Conservation (phyloP, 2,113 vertebrate species). For the Hippolais icterina region DNA sequence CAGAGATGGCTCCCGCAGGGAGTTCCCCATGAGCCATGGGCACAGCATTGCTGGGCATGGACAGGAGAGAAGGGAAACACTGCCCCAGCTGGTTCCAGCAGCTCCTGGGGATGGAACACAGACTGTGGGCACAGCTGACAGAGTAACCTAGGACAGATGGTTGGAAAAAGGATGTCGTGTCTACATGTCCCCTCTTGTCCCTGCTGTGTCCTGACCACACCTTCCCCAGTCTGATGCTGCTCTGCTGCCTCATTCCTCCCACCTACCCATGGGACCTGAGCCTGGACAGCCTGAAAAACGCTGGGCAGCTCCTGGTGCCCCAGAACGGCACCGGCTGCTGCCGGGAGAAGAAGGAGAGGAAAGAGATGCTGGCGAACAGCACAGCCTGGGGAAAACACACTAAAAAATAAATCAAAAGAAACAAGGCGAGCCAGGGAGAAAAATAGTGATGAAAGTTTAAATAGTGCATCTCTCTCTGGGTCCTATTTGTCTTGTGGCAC, state of each 20-base stretch:
- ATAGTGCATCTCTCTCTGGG: background rate
- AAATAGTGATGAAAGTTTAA: slow-evolving; percentile 65
- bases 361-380: background rate
- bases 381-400: slow-evolving; percentile 20
- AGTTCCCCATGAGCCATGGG: too few species aligned
- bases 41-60: too few species aligned
- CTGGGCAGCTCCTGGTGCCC: background rate
- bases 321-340: accelerated
- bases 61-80: too few species aligned
- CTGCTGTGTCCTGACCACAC: background rate
- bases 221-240: background rate
- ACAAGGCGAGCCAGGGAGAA: slow-evolving; percentile 44
- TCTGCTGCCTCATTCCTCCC: background rate
- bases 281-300: background rate
- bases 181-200: background rate
- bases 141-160: too few species aligned
- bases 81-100: too few species aligned
- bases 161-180: background rate
- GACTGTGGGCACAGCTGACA: too few species aligned
- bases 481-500: slow-evolving; percentile 27
- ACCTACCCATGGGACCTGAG: background rate
- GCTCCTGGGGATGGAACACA: too few species aligned
- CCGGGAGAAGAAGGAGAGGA: background rate
- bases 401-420: slow-evolving; percentile 68
- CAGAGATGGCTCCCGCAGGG: too few species aligned